These are phyloP conservation scores for Globodera ellingtonae DNA, from an alignment of 1,140 invertebrate genomes.

Conservation along the genomic window DNA sequence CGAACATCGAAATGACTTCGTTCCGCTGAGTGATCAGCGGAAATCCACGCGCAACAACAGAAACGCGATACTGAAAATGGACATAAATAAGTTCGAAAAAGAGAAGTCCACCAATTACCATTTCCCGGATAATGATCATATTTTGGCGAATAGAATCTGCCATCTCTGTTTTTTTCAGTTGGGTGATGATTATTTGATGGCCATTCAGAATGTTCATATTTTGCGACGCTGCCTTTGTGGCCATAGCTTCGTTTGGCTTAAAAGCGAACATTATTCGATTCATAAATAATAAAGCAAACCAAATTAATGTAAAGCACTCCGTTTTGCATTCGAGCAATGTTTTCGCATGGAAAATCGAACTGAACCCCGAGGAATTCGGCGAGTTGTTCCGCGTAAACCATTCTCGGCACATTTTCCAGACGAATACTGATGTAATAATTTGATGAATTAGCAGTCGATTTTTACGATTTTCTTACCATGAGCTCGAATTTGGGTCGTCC, in stretches of 20 bases:
- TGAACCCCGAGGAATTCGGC: slow-evolving; percentile 24
- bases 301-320: slow-evolving; percentile 8
- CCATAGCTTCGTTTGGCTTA: slow-evolving; percentile 19
- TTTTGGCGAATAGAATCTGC: slow-evolving; percentile 16
- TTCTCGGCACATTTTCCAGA: slow-evolving; percentile 26
- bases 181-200: slow-evolving; percentile 14
- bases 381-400: slow-evolving; percentile 23
- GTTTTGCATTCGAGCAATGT: slow-evolving; percentile 22
- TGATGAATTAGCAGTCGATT: not conserved
- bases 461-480: not conserved
- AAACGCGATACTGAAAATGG: not conserved
- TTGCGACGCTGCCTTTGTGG: slow-evolving; percentile 7
- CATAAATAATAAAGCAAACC: not conserved
- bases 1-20: slow-evolving; percentile 2
- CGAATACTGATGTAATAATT: not conserved
- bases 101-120: not conserved
- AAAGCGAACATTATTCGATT: not conserved
- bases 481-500: slow-evolving; percentile 6
- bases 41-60: slow-evolving; percentile 11
- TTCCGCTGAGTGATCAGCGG: slow-evolving; percentile 1
- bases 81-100: not conserved
- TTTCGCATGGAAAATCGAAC: slow-evolving; percentile 13
- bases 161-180: slow-evolving; percentile 16
- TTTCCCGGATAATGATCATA: slow-evolving; percentile 19
- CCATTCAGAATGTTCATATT: slow-evolving; percentile 11